Percentiles rank a stretch among this genome's conserved stretches.
phyloP scores from a whole-genome alignment of 2,797 vertebrate species.

The Intellagama lesueurii region DNA sequence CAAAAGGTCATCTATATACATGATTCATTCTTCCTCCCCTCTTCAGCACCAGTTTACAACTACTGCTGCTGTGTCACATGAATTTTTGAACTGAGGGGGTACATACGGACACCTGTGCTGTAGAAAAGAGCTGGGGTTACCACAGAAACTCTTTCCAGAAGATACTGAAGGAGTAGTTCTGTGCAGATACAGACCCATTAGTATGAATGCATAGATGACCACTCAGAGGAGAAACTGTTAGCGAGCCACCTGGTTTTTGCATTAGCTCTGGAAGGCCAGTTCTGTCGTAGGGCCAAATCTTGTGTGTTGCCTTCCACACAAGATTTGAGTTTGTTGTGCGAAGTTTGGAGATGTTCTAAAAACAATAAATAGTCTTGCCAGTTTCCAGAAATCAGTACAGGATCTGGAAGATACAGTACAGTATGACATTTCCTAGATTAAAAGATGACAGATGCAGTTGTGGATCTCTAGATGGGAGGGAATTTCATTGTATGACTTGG shows the following conservation, averaged over 20 bases:
- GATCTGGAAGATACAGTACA: neutral
- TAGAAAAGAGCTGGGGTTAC: too few species aligned
- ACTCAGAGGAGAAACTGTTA: too few species aligned
- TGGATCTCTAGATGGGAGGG: neutral
- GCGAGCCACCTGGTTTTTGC: neutral
- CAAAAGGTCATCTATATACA: too few species aligned
- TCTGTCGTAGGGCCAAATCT: neutral
- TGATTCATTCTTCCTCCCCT: too few species aligned
- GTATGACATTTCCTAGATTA: neutral
- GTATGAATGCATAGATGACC: too few species aligned
- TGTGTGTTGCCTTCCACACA: neutral
- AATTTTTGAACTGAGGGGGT: too few species aligned
- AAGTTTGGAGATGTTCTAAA: neutral
- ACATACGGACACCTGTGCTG: too few species aligned
- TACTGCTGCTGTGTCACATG: too few species aligned
- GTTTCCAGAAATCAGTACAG: neutral
- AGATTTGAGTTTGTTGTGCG: neutral
- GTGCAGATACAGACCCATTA: too few species aligned
- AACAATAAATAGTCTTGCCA: neutral
- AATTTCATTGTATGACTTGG: neutral
- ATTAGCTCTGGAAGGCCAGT: neutral
- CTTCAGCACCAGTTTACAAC: too few species aligned
- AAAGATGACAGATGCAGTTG: neutral
- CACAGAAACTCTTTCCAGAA: too few species aligned
- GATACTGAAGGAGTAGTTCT: too few species aligned